Evolutionary conservation across 2,888 invertebrate species (phyloP), one percentile per base, ranked within the genome.

Genomic region (Auanema freiburgensis): DNA sequence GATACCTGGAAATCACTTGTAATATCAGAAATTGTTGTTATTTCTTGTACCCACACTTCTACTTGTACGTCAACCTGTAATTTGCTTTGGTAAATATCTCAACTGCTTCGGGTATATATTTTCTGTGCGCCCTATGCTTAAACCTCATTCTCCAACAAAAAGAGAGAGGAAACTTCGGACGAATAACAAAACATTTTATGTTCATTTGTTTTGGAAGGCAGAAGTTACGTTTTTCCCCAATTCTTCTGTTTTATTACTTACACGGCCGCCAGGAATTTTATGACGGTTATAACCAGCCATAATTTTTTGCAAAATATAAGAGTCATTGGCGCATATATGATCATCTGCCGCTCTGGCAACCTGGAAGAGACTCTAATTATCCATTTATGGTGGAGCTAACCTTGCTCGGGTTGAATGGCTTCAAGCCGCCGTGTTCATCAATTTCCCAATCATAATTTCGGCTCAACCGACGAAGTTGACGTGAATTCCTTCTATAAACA

Each of bases 1-100:
- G n/a, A n/a, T 43, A 78, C 79, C 66, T 79, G 77, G 58, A 82
- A 82, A 59, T 82, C 82, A 41, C 75, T 75, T 1, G 82, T 82
- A 46, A 82, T 82, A 63, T 82, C 82, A 18, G 76, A 77, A 51
- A 82, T 83, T 8, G 82, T 81, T 2, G 82, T 83, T 56, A 82
- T 83, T 58, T 83, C 82, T 59, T 82, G 82, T 11, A 82, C 82
- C 82, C 82, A 82, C 8, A 82, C 82, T 58, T 82, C 82, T 8
- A 82, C 82, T 49, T 55, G 53, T 1, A 81, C 81, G 23, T 68
- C 65, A 11, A 82, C 81, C 72, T 75, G 59, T 40, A 66, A 41
- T 58, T 24, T 43, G 14, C 14, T 24, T 6, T 58, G 24, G 1
- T 44, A 10, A 18, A 11, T n/a, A n/a, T n/a, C n/a, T n/a, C n/a